Percentiles rank a stretch among this genome's conserved stretches.
phyloP scores from a whole-genome alignment of 2,797 vertebrate genomes.

The Sebastes alutus region DNA sequence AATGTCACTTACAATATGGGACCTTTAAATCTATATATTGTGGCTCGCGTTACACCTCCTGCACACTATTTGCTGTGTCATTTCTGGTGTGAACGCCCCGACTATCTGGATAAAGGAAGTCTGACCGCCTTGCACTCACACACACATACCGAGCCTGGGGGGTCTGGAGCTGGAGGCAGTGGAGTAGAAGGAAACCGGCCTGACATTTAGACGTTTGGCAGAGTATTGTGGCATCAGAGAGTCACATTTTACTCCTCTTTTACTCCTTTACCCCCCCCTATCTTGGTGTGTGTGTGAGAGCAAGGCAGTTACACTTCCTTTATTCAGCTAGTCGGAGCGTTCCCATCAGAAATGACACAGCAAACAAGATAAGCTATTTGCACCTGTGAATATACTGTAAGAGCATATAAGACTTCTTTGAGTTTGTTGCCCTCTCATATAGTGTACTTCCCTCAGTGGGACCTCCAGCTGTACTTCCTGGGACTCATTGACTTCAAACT shows the following conservation, averaged over 20 bases:
- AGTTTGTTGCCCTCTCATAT: not conserved
- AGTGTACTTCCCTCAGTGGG: constrained; percentile 1
- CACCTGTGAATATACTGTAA: not conserved
- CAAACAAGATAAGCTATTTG: not conserved
- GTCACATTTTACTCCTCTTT: constrained; percentile 2
- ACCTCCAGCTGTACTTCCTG: not conserved
- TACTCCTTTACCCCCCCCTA: not conserved
- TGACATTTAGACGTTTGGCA: constrained; percentile 25
- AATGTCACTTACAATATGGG: too few relatives aligned
- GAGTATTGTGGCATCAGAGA: constrained; percentile 12
- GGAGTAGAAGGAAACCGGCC: constrained; percentile 27
- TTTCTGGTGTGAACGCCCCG: not conserved
- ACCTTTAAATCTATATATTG: not conserved
- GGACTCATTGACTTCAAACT: not conserved
- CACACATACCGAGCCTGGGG: not conserved
- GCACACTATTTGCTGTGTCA: not conserved
- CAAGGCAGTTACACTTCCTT: not conserved
- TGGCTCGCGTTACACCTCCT: not conserved
- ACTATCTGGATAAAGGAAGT: not conserved
- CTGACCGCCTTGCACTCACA: not conserved
- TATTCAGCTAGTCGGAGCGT: not conserved
- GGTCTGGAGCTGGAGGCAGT: constrained; percentile 17
- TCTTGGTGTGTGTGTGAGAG: not conserved
- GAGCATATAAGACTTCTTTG: not conserved
- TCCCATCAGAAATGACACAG: not conserved